Evolutionary conservation across 2,797 vertebrate genomes (phyloP).

Genomic region (Numenius phaeopus): DNA sequence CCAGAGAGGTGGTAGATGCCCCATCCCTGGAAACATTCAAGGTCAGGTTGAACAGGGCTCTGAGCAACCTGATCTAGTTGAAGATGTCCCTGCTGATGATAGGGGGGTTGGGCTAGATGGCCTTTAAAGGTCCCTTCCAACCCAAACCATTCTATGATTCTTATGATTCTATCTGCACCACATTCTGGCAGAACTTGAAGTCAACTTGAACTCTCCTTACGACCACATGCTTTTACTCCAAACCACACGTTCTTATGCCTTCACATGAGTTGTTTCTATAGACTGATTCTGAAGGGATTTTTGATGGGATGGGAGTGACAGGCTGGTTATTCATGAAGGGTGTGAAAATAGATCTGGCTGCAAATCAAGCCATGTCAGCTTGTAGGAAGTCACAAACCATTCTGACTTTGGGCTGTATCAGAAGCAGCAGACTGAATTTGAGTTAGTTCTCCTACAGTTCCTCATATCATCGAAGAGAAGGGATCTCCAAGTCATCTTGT

Average conservation of each 20-base stretch:
- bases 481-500: background rate
- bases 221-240: background rate
- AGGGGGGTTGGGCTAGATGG: too few species aligned
- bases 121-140: background rate
- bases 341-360: background rate
- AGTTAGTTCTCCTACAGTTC: background rate
- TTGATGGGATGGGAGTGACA: background rate
- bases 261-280: background rate
- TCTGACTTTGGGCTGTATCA: background rate
- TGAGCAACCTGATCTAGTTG: background rate
- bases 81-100: background rate
- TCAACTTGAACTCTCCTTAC: background rate
- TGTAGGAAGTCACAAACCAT: background rate
- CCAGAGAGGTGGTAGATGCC: background rate
- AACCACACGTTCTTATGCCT: background rate
- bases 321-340: background rate
- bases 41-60: fast-evolving
- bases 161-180: background rate
- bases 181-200: background rate
- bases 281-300: background rate
- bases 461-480: background rate
- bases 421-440: background rate
- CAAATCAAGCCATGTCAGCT: background rate
- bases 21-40: background rate
- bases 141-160: background rate